Percentiles rank a stretch among this genome's conserved stretches.
Conservation (phyloP, 2,797 vertebrate genomes). For the Synanceia verrucosa region DNA sequence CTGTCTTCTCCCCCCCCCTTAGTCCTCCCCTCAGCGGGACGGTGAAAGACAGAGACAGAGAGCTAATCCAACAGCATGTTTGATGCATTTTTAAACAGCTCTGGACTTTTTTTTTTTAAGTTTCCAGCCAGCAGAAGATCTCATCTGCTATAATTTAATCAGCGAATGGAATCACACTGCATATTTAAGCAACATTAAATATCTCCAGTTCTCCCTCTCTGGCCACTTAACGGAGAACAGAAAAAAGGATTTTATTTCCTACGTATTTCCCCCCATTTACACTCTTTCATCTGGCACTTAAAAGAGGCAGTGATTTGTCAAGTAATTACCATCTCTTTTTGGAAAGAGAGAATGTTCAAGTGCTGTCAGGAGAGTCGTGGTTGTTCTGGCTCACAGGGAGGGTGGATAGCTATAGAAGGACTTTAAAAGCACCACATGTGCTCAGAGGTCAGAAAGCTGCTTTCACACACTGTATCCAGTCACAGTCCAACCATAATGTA, state of each 20-base stretch:
- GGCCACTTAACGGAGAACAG: slow-evolving; percentile 70
- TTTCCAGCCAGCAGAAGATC: slow-evolving; percentile 78
- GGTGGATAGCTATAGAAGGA: slow-evolving; percentile 41
- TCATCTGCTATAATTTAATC: slow-evolving; percentile 83
- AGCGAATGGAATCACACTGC: slow-evolving; percentile 81
- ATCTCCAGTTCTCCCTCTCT: slow-evolving; percentile 74
- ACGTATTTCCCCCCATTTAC: slow-evolving; percentile 67
- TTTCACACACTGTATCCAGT: slow-evolving; percentile 28
- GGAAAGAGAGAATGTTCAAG: slow-evolving; percentile 61
- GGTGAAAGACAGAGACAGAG: slow-evolving; percentile 71
- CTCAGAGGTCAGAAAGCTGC: slow-evolving; percentile 47
- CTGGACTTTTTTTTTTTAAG: slow-evolving; percentile 78
- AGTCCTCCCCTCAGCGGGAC: slow-evolving; percentile 42
- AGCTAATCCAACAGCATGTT: slow-evolving; percentile 83
- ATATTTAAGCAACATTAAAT: slow-evolving; percentile 85
- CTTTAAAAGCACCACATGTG: slow-evolving; percentile 40
- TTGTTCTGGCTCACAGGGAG: slow-evolving; percentile 28
- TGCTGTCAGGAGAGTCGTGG: slow-evolving; percentile 56
- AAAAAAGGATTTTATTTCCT: slow-evolving; percentile 70
- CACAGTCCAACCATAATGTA: slow-evolving; percentile 35
- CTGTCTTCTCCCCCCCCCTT: slow-evolving; percentile 2
- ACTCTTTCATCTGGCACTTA: slow-evolving; percentile 77
- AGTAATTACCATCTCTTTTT: slow-evolving; percentile 73
- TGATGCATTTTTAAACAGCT: slow-evolving; percentile 87
- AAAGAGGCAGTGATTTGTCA: slow-evolving; percentile 78